Conservation (phyloP, 2,888 invertebrate species). For the Rhingia campestris region DNA sequence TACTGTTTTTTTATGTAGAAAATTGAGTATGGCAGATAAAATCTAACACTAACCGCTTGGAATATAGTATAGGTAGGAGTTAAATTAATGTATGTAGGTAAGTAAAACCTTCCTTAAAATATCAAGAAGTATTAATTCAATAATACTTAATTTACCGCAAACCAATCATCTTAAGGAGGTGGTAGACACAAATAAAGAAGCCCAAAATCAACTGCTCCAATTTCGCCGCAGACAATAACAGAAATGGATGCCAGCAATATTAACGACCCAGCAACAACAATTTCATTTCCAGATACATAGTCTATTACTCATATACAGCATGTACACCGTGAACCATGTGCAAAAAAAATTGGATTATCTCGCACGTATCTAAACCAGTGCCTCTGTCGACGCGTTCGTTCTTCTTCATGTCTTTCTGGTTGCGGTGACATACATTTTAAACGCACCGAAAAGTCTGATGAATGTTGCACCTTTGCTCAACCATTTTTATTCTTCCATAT, state of each 20-base stretch:
- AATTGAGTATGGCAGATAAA: no score
- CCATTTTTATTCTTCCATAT: constrained; percentile 44
- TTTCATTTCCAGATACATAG: constrained; percentile 6
- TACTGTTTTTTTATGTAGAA: no score
- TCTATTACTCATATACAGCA: neutral
- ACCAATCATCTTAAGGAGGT: neutral
- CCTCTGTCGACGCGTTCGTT: neutral
- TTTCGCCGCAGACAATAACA: constrained; percentile 34
- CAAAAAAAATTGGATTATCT: constrained; percentile 25
- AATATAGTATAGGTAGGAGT: no score
- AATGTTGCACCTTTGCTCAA: constrained; percentile 21
- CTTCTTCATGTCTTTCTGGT: constrained; percentile 7
- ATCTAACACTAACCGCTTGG: no score
- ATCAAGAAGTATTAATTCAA: neutral
- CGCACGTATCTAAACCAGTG: constrained; percentile 4
- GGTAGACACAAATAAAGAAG: constrained; percentile 13
- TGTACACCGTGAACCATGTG: constrained; percentile 42
- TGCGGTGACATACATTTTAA: constrained; percentile 52
- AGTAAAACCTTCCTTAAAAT: no score
- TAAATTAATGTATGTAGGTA: no score
- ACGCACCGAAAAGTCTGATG: constrained; percentile 41
- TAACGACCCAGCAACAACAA: constrained; percentile 3
- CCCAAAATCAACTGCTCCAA: constrained; percentile 35
- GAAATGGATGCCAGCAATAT: constrained; percentile 14
- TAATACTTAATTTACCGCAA: constrained; percentile 23